Evolutionary conservation across 2,888 invertebrate genomes (phyloP).

Genomic region (Troglohyphantes excavatus): DNA sequence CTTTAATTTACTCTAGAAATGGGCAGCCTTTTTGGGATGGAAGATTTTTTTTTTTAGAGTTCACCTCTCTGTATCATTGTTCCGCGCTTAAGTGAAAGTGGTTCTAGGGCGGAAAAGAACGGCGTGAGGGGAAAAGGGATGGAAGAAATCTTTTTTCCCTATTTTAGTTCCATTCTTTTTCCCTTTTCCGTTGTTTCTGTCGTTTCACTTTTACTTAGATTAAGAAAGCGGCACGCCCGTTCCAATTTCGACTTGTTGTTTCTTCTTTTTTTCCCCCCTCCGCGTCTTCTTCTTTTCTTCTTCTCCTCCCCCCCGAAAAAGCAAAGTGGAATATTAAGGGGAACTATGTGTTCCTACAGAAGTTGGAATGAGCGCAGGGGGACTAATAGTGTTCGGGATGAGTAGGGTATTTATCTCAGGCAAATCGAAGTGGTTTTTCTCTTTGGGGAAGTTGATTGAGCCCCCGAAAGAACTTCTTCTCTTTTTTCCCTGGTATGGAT

Average conservation of each 20-base stretch:
- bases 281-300: slow-evolving; percentile 5
- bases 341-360: slow-evolving; percentile 31
- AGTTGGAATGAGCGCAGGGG: slow-evolving; percentile 30
- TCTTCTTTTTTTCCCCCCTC: slow-evolving; percentile 2
- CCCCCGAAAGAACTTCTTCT: not conserved
- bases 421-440: slow-evolving; percentile 54
- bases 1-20: slow-evolving; percentile 76
- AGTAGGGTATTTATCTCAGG: slow-evolving; percentile 59
- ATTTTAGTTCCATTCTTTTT: slow-evolving; percentile 31
- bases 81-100: slow-evolving; percentile 76
- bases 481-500: slow-evolving; percentile 5
- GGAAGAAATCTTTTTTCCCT: slow-evolving; percentile 47
- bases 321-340: slow-evolving; percentile 72
- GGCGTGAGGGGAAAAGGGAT: too few species aligned
- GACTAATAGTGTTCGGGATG: slow-evolving; percentile 67
- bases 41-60: slow-evolving; percentile 10
- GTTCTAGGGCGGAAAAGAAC: too few species aligned
- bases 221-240: slow-evolving; percentile 70
- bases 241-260: slow-evolving; percentile 72
- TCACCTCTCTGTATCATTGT: slow-evolving; percentile 68
- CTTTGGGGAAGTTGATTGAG: slow-evolving; percentile 52
- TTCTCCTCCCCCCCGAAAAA: slow-evolving; percentile 19
- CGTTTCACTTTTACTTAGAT: slow-evolving; percentile 76
- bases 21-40: slow-evolving; percentile 52
- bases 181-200: slow-evolving; percentile 27